Percentiles rank a stretch among this genome's conserved stretches.
phyloP scores from a whole-genome alignment of 2,797 vertebrate genomes.

The Cossypha dichroa region DNA sequence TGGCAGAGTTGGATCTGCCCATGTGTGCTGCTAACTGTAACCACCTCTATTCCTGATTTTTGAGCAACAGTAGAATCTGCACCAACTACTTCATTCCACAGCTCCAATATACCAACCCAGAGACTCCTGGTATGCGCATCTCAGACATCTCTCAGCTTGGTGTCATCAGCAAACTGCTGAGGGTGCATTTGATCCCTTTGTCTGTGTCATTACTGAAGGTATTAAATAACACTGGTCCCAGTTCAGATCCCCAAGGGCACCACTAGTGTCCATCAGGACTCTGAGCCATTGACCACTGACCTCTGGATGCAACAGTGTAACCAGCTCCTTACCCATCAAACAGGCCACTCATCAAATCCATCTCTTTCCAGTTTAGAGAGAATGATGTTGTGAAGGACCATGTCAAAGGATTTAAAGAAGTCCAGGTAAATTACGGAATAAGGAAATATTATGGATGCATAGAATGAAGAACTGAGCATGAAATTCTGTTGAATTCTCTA shows the following conservation, averaged over 20 bases:
- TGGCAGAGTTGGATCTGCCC: not conserved
- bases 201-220: not conserved
- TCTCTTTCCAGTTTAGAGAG: not conserved
- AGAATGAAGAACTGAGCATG: not conserved
- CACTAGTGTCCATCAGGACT: not conserved
- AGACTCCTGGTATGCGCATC: not conserved
- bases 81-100: not conserved
- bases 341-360: not conserved
- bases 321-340: not conserved
- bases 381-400: not conserved
- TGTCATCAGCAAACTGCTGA: not conserved
- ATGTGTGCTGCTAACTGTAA: fast-evolving
- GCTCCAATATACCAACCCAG: not conserved
- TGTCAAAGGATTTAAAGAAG: not conserved
- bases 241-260: fast-evolving
- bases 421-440: not conserved
- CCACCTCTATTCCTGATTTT: not conserved
- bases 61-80: not conserved
- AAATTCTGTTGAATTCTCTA: not conserved
- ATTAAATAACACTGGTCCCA: not conserved
- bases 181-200: fast-evolving
- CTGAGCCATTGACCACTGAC: fast-evolving
- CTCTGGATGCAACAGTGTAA: fast-evolving
- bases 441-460: not conserved
- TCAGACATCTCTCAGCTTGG: not conserved